These are phyloP conservation scores for Kryphioiulus occultus DNA, from an alignment of 2,888 invertebrate genomes.

Conservation along the genomic window DNA sequence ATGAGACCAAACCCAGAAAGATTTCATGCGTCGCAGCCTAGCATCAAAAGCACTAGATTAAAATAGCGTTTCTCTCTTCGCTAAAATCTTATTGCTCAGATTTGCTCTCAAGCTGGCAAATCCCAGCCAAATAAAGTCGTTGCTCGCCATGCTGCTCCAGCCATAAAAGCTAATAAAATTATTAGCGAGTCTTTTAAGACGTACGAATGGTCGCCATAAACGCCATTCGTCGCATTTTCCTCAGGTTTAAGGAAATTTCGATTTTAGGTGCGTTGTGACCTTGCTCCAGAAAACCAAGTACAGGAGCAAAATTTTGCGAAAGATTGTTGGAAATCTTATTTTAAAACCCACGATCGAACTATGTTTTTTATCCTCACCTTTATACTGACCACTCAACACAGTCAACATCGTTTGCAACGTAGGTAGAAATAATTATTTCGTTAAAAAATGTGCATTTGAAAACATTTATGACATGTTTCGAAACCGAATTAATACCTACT, in stretches of 20 bases:
- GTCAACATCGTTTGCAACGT: no score
- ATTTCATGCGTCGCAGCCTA: not conserved
- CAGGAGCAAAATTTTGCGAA: no score
- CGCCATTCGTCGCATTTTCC: not conserved
- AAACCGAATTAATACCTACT: no score
- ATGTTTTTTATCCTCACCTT: no score
- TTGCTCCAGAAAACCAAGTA: not conserved
- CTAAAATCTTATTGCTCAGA: not conserved
- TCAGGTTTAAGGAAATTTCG: not conserved
- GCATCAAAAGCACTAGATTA: conserved; percentile 27
- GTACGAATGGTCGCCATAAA: not conserved
- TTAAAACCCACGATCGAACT: no score
- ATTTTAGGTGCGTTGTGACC: not conserved
- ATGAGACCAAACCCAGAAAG: not conserved
- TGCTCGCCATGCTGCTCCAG: not conserved
- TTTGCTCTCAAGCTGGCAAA: not conserved
- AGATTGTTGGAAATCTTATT: no score
- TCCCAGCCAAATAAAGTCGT: not conserved
- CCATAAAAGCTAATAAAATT: not conserved
- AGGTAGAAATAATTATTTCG: no score
- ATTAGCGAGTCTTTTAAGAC: not conserved
- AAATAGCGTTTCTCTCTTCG: not conserved
- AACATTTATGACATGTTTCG: no score
- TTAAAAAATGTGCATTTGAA: no score
- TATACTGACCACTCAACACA: no score